Conservation (phyloP, 1,140 invertebrate species). For the Sinella curviseta region DNA sequence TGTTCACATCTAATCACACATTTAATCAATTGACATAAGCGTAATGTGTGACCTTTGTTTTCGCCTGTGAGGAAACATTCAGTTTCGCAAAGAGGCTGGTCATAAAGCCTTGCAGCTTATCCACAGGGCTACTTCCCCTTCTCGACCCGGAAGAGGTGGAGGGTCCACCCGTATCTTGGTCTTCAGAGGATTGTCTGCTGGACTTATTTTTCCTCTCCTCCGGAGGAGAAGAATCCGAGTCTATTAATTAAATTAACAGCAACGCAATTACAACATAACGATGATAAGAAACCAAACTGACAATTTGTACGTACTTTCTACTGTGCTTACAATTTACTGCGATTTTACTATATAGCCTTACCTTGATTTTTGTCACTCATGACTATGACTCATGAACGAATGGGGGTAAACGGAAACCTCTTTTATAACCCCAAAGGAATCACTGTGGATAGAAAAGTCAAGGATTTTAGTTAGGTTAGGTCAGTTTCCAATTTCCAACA, state of each 20-base stretch:
- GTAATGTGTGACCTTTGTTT: not conserved
- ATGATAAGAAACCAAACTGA: not conserved
- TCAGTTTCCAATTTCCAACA: no score
- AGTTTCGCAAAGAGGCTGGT: slow-evolving; percentile 24
- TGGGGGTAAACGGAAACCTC: no score
- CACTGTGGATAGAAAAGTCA: no score
- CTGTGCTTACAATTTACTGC: not conserved
- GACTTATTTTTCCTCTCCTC: not conserved
- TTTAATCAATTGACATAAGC: no score
- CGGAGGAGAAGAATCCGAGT: not conserved
- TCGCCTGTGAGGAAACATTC: not conserved
- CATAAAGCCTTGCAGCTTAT: slow-evolving; percentile 16
- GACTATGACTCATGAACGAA: no score
- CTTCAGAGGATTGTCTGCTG: slow-evolving; percentile 4
- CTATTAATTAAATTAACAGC: not conserved
- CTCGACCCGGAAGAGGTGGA: not conserved
- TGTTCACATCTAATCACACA: no score
- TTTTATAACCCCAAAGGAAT: no score
- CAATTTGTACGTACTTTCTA: no score
- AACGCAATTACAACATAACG: not conserved
- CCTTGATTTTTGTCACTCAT: not conserved
- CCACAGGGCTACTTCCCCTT: slow-evolving; percentile 17
- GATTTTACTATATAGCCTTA: no score
- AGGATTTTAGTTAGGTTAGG: no score
- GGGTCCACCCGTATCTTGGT: not conserved